These are phyloP conservation scores for Mantis religiosa DNA, from an alignment of 2,888 invertebrate genomes.

Conservation along the genomic window DNA sequence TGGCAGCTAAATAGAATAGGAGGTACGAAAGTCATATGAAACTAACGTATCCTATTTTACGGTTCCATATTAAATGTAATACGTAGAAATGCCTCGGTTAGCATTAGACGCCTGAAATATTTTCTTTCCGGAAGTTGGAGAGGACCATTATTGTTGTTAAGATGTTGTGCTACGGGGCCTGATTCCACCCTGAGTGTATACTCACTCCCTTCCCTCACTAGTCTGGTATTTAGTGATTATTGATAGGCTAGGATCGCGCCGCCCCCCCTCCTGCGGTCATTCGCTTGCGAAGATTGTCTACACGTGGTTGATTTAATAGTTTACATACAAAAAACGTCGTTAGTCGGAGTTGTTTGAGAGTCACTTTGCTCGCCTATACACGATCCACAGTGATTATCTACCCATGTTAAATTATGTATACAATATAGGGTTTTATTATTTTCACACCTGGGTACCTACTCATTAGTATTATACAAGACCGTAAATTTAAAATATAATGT, in stretches of 20 bases:
- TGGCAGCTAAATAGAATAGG: no score
- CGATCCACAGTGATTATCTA: neutral
- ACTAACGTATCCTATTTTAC: no score
- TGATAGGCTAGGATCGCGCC: neutral
- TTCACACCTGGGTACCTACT: neutral
- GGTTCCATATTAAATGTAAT: no score
- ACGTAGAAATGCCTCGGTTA: no score
- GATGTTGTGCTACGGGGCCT: neutral
- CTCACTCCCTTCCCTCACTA: neutral
- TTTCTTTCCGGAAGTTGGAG: no score
- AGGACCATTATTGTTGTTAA: no score
- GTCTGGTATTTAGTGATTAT: neutral
- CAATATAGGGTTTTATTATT: conserved; percentile 7
- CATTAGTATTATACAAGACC: neutral
- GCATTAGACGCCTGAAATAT: no score
- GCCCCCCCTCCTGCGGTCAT: neutral
- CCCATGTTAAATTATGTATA: conserved; percentile 5
- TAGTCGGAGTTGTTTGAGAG: neutral
- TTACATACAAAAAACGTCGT: neutral
- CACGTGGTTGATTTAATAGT: neutral
- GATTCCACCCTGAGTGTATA: neutral
- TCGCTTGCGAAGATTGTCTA: neutral
- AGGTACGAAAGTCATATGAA: no score
- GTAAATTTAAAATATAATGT: neutral
- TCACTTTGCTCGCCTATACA: neutral